Evolutionary conservation across 2,113 vertebrate species (phyloP).

Genomic region (Sphyrna mokarran): DNA sequence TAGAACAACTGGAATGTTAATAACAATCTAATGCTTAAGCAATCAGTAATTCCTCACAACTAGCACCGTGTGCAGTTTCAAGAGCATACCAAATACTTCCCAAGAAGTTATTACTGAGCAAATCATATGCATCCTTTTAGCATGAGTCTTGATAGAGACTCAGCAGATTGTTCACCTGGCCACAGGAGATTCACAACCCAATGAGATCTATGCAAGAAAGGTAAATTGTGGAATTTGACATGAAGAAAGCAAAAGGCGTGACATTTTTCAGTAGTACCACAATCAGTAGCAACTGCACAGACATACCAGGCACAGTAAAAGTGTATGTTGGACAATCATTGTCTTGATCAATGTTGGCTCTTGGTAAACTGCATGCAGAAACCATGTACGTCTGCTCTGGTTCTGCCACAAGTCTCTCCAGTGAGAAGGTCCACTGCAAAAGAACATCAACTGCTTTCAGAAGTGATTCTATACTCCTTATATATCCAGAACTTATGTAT

Average conservation of each 20-base stretch:
- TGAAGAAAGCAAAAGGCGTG: background rate
- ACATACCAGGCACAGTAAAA: slow-evolving; percentile 53
- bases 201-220: background rate
- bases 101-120: background rate
- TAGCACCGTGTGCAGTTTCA: background rate
- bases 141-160: background rate
- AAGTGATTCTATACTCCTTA: background rate
- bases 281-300: background rate
- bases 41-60: background rate
- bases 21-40: background rate
- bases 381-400: slow-evolving; percentile 60
- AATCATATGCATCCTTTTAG: background rate
- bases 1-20: background rate
- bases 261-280: background rate
- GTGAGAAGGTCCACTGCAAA: slow-evolving; percentile 62
- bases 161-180: background rate
- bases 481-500: background rate
- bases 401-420: slow-evolving; percentile 60
- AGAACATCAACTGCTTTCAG: background rate
- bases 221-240: background rate
- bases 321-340: slow-evolving; percentile 48
- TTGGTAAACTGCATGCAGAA: slow-evolving; percentile 63
- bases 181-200: background rate
- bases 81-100: background rate
- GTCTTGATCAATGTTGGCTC: slow-evolving; percentile 52